A percentile compares a stretch with the other conserved stretches of the same genome.
Evolutionary conservation across 2,113 vertebrate species (phyloP).

Genomic region (Dipodomys ordii): DNA sequence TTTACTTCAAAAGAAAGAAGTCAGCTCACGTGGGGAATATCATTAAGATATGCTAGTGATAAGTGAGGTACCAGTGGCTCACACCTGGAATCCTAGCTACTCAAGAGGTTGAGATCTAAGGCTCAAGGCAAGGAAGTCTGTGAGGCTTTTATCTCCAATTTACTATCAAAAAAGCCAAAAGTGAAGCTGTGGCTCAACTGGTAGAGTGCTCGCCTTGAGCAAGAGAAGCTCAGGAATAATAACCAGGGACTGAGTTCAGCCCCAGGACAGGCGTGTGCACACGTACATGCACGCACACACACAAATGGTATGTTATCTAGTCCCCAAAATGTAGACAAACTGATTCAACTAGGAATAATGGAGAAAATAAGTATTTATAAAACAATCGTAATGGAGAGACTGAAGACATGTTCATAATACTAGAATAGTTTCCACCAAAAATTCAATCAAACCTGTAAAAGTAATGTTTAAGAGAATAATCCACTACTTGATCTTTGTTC

Average conservation of each 20-base stretch:
- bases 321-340: constrained; percentile 5
- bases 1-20: constrained; percentile 34
- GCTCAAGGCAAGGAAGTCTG: no score
- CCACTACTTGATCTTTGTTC: not conserved
- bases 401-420: not conserved
- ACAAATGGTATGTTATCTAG: not conserved
- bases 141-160: no score
- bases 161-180: no score
- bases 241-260: no score
- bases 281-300: no score
- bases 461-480: not conserved
- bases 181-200: no score
- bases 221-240: no score
- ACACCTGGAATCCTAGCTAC: no score
- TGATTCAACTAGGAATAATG: not conserved
- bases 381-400: not conserved
- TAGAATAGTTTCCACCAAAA: constrained; percentile 5
- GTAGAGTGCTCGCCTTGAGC: no score
- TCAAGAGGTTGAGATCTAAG: no score
- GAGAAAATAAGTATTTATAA: not conserved
- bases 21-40: not conserved
- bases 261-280: no score
- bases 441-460: constrained; percentile 7
- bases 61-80: no score
- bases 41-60: not conserved